Conservation (phyloP, 1,140 invertebrate species). For the Drosophila virilis region DNA sequence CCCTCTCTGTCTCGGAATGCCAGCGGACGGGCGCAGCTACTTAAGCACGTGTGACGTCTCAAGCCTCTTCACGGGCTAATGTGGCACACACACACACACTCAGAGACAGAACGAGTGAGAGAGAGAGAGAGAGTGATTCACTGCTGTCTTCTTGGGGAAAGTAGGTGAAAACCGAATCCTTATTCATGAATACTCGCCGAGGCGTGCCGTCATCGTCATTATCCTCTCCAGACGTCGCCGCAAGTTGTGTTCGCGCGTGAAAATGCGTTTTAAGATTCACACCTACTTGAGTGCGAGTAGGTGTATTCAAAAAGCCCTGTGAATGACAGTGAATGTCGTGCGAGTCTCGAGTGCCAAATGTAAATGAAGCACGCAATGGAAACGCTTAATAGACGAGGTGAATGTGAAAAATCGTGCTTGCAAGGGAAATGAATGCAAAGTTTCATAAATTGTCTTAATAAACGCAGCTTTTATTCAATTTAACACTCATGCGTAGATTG, state of each 20-base stretch:
- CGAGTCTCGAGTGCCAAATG: conserved; percentile 36
- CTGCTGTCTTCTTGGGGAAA: conserved; percentile 25
- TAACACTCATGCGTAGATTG: not conserved
- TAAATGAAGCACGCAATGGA: not conserved
- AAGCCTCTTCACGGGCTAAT: conserved; percentile 57
- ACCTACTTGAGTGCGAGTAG: conserved; percentile 62
- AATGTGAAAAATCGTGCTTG: too few species aligned
- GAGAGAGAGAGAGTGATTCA: not conserved
- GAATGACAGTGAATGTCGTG: conserved; percentile 11
- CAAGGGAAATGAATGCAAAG: too few species aligned
- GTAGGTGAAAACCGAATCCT: conserved; percentile 52
- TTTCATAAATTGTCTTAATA: too few species aligned
- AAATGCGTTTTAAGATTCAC: conserved; percentile 81
- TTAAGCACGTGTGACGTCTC: conserved; percentile 75
- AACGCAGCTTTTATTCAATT: not conserved
- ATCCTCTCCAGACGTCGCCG: conserved; percentile 45
- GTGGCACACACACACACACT: conserved; percentile 41
- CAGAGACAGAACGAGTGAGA: too few species aligned
- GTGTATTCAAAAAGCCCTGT: conserved; percentile 1
- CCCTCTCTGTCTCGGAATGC: conserved; percentile 17
- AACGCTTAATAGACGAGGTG: too few species aligned
- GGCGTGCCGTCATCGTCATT: conserved; percentile 33
- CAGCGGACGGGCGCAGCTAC: conserved; percentile 45
- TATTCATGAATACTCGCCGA: conserved; percentile 9
- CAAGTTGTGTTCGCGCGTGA: conserved; percentile 78